Evolutionary conservation across 2,113 vertebrate genomes (phyloP).

Genomic region (Jaculus jaculus): DNA sequence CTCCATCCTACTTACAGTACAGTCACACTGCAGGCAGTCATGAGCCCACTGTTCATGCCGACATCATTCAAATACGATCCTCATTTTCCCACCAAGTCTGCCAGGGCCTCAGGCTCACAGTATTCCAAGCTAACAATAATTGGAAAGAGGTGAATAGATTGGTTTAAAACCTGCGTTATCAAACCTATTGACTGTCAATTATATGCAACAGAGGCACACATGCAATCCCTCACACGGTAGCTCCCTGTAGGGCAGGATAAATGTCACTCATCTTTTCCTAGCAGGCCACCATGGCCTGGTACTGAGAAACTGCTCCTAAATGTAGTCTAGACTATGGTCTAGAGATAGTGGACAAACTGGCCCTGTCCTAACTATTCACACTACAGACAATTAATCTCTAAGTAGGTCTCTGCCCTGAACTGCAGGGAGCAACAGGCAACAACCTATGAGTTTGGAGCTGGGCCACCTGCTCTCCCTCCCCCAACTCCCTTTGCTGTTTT

Average conservation of each 20-base stretch:
- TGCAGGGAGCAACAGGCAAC: no score
- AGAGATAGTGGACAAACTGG: background rate
- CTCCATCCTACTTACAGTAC: no score
- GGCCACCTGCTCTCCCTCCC: no score
- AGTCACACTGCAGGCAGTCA: no score
- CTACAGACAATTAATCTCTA: background rate
- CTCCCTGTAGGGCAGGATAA: background rate
- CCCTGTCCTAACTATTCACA: background rate
- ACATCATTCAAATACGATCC: background rate
- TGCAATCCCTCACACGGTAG: background rate
- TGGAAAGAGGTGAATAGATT: background rate
- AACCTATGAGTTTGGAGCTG: fast-evolving
- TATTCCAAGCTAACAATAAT: background rate
- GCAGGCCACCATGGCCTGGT: background rate
- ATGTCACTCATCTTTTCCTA: background rate
- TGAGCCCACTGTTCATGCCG: background rate
- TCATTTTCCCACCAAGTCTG: background rate
- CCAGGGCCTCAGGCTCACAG: background rate
- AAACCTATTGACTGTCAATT: background rate
- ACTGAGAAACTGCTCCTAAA: background rate
- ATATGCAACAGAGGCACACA: background rate
- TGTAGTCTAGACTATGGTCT: background rate
- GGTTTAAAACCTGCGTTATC: background rate
- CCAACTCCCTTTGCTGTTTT: fast-evolving
- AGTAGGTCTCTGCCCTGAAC: background rate